These are phyloP conservation scores for Hesperophylax magnus DNA, from an alignment of 1,140 invertebrate genomes.

Conservation along the genomic window DNA sequence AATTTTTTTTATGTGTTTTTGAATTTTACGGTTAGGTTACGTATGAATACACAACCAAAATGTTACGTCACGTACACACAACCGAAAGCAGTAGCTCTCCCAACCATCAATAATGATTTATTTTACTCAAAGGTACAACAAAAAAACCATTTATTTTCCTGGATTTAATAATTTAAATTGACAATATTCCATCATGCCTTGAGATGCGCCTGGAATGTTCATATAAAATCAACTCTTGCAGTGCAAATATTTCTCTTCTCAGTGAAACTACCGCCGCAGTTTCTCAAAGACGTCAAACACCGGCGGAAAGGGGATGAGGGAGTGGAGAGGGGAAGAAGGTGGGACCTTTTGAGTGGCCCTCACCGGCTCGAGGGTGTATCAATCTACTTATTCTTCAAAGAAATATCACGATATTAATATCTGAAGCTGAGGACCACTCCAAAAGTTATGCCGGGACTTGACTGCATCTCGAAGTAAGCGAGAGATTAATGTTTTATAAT, in stretches of 20 bases:
- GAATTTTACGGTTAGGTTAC: too few relatives aligned
- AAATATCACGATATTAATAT: conserved; percentile 28
- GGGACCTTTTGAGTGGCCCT: conserved; percentile 7
- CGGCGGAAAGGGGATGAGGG: too few relatives aligned
- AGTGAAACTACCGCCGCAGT: background rate
- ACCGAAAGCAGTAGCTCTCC: too few relatives aligned
- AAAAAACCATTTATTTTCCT: too few relatives aligned
- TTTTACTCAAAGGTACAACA: too few relatives aligned
- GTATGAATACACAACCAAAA: too few relatives aligned
- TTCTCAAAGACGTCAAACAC: conserved; percentile 8
- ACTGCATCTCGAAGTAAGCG: background rate
- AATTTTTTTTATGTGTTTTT: too few relatives aligned
- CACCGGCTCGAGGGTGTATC: conserved; percentile 10
- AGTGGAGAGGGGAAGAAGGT: background rate
- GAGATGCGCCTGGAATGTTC: background rate
- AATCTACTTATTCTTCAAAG: conserved; percentile 27
- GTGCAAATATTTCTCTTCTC: conserved; percentile 11
- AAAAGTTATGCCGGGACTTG: background rate
- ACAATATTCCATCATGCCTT: too few relatives aligned
- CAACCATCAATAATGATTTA: too few relatives aligned
- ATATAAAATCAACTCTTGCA: conserved; percentile 16
- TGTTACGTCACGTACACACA: too few relatives aligned
- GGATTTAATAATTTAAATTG: too few relatives aligned
- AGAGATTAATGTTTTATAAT: too few relatives aligned
- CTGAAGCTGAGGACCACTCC: background rate